These are phyloP conservation scores for Antheraea pernyi DNA, from an alignment of 1,140 invertebrate genomes.

Conservation along the genomic window DNA sequence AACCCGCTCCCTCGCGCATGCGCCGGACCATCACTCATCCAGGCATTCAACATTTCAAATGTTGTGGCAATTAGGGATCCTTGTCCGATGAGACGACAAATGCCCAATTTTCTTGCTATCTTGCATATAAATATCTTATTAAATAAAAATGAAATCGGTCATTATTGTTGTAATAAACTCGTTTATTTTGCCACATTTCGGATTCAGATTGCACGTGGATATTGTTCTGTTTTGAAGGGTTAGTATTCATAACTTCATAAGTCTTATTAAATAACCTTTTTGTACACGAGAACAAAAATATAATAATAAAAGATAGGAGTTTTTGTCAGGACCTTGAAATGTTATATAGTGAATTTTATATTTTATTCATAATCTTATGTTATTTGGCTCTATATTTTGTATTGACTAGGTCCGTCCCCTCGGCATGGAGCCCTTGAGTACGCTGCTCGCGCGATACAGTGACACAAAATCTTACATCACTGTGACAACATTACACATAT, in stretches of 20 bases:
- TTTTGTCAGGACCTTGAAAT: too few relatives aligned
- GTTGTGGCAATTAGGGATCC: conserved; percentile 1
- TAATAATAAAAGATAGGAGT: too few relatives aligned
- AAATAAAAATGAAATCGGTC: neutral
- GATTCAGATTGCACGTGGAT: neutral
- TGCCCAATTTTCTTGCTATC: neutral
- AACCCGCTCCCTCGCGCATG: conserved; percentile 30
- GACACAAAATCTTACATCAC: too few relatives aligned
- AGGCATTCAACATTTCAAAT: conserved; percentile 29
- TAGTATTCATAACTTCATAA: neutral
- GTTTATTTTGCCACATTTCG: neutral
- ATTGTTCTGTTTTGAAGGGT: neutral
- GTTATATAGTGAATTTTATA: too few relatives aligned
- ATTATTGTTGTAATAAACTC: conserved; percentile 2
- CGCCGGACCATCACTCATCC: conserved; percentile 31
- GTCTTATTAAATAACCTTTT: too few relatives aligned
- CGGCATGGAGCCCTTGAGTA: too few relatives aligned
- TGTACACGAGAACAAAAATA: too few relatives aligned
- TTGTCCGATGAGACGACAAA: neutral
- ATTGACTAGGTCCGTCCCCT: too few relatives aligned
- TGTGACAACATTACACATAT: too few relatives aligned
- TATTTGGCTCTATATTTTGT: too few relatives aligned
- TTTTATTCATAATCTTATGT: too few relatives aligned
- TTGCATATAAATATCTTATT: conserved; percentile 8
- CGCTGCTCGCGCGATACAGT: too few relatives aligned